phyloP scores from a whole-genome alignment of 2,797 vertebrate species.

The Brachyrhaphis roseni region DNA sequence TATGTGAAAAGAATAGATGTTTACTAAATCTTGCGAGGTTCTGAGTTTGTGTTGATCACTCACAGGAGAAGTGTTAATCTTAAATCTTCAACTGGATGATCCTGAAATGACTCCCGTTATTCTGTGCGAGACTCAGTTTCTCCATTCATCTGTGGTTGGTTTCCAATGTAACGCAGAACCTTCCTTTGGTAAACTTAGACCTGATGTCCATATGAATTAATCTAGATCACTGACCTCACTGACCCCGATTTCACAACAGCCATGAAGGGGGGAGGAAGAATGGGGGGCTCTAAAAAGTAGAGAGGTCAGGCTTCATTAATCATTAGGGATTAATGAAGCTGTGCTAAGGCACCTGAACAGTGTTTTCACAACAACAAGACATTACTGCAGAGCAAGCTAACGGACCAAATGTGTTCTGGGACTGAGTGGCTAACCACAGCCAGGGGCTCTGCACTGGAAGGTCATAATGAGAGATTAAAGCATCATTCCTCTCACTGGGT shows the following conservation, averaged over 20 bases:
- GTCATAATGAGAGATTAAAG: constrained; percentile 24
- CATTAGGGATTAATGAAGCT: constrained; percentile 61
- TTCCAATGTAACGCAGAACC: neutral
- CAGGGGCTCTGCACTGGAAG: constrained; percentile 6
- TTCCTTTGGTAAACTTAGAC: neutral
- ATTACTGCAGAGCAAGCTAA: neutral
- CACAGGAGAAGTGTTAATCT: neutral
- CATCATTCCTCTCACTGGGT: constrained; percentile 1
- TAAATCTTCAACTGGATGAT: neutral
- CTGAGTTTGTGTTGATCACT: neutral
- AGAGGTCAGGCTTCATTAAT: constrained; percentile 53
- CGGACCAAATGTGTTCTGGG: constrained; percentile 2
- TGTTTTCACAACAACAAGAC: constrained; percentile 46
- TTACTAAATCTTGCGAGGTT: neutral
- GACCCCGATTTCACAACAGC: constrained; percentile 14
- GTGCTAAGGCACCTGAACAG: neutral
- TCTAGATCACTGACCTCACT: neutral
- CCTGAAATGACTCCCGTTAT: neutral
- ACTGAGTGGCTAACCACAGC: neutral
- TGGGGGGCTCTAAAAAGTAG: constrained; percentile 7
- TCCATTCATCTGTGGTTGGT: neutral
- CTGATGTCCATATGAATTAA: neutral
- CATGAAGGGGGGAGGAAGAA: neutral
- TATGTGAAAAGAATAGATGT: neutral
- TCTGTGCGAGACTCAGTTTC: neutral